Base-by-base conservation (phyloP, 35 echinoderm and acorn worm genomes). In the Antedon bifida region DNA sequence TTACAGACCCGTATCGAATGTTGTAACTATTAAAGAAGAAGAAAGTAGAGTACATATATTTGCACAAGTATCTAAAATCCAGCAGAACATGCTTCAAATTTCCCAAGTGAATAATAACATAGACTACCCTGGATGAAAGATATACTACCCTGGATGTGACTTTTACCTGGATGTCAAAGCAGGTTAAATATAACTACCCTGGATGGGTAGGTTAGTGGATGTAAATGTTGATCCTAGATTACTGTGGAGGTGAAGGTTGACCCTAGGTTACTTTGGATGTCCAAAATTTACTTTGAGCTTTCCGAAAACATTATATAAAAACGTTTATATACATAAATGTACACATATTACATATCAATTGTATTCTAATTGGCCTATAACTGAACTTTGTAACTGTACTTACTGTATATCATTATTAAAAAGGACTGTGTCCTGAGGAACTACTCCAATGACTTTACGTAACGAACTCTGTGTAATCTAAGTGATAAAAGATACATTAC, bases 361-460 rank as follows among this genome's bases (percentile, higher is more conserved):
- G 38, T 42, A 14, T 42, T 7, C 38, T 42, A 42, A 42, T 31
- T 8, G 34, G 11, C 19, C 30, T 5, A 5, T 17, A 23, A 4
- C 38, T 42, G 7, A 36, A 80, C 14, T 33, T 64, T 64, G 19
- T 7, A 64, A 64, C 9, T 64, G 33, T 29, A 86, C 82, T 88
- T 78, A 97, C 94, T 79, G 92, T 79, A 97, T 97, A 46, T 97
- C 83, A 75, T 97, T 89, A 55, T 97, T 97, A 36, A 97, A 97
- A 0, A 97, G 87, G 19, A 97, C 94, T 29, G 94, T 97, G 76
- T 97, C 94, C 75, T 97, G 94, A 0, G 82, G 44, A 21, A 73
- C 56, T 10, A 83, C 56, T 83, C 82, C 82, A 19, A 73, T 74
- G 3, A 45, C 42, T 73, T 74, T 36, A 14, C 82, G 34, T 28